Base-by-base conservation (phyloP, 2,888 invertebrate species). In the Lutraria lutraria region DNA sequence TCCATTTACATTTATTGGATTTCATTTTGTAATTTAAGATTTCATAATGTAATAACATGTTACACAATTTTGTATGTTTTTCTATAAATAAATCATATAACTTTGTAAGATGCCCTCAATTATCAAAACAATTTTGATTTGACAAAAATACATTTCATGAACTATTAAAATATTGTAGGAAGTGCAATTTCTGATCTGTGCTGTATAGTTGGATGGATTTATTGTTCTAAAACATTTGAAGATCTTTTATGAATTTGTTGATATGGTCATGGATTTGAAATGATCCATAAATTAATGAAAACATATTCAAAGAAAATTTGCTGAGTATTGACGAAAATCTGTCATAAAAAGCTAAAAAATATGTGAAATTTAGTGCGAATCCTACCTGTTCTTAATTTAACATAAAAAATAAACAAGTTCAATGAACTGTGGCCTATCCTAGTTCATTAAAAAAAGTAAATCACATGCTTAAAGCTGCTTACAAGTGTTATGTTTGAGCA, bases 121-220 rank as follows among this genome's bases (percentile, higher is more conserved):
- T n/a, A n/a, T n/a, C n/a, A n/a, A n/a, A n/a, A 68, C 63, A 68
- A 68, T n/a, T 12, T 25, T 68, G 3, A 68, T 68, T 25, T 25
- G 63, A 25, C 25, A 68, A 68, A 68, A 68, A 68, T 68, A 68
- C 25, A 68, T 25, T 25, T 43, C 43, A 43, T 43, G 43, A 4
- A 68, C 25, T 25, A 10, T 25, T 68, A 68, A 68, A 68, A 68
- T 68, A 68, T 25, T n/a, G n/a, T 25, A 43, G 25, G 25, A 68
- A 25, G 63, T 68, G 63, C 63, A 68, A 68, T 25, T 68, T 68
- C n/a, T 68, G 63, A 68, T 68, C 25, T 25, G 63, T 68, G 56
- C 19, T 19, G 56, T 16, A 56, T 56, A 25, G n/a, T 68, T 68
- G 63, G 63, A 68, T 68, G 63, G 63, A 68, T 10, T 68, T 25